Conservation (phyloP, 2,888 invertebrate genomes). For the Leptinotarsa rubiginosa region DNA sequence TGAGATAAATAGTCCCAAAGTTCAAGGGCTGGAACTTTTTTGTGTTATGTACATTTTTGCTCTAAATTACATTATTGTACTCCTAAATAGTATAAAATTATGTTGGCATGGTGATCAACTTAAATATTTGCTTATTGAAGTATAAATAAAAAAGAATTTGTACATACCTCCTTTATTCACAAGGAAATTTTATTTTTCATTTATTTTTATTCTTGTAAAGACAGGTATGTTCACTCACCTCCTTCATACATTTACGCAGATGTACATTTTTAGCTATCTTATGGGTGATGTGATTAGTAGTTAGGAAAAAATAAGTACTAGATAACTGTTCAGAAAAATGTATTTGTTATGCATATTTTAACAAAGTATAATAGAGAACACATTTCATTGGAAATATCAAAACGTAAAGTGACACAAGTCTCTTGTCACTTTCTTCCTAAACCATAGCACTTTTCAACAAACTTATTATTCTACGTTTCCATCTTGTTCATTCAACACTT, state of each 20-base stretch:
- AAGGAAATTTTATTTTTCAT: background rate
- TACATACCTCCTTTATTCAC: background rate
- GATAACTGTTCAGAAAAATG: background rate
- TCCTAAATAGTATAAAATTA: background rate
- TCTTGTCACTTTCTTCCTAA: background rate
- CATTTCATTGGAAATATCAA: background rate
- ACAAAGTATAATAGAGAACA: background rate
- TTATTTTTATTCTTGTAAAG: background rate
- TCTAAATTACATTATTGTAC: background rate
- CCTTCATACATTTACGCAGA: background rate
- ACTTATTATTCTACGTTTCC: background rate
- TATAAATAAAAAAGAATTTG: background rate
- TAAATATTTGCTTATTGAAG: background rate
- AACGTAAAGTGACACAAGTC: background rate
- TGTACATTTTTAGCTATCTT: background rate
- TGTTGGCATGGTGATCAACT: background rate
- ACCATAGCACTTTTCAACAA: background rate
- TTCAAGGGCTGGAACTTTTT: background rate
- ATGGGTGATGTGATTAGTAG: background rate
- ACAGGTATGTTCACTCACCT: background rate
- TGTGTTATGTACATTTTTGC: background rate
- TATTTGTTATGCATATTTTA: conserved; percentile 1
- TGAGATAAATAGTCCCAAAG: background rate
- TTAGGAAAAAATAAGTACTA: background rate
- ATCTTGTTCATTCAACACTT: background rate